phyloP scores from a whole-genome alignment of 2,113 vertebrate genomes.

The Athene cunicularia region DNA sequence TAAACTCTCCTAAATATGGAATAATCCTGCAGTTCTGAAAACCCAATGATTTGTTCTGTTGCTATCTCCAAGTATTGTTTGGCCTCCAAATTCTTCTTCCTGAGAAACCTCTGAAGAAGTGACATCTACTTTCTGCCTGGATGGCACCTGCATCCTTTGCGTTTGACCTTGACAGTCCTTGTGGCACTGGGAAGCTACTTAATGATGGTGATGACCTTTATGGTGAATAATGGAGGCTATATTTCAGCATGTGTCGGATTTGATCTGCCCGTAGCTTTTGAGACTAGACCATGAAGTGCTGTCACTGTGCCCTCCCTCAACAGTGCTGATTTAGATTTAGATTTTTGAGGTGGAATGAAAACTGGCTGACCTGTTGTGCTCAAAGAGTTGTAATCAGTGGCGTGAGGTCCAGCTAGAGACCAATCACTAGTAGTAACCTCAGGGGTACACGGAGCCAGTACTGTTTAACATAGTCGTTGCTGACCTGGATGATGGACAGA shows the following conservation, averaged over 20 bases:
- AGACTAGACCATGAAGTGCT: not conserved
- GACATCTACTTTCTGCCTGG: not conserved
- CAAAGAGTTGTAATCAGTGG: not conserved
- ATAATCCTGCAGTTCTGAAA: not conserved
- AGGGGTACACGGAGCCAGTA: not conserved
- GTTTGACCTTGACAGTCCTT: not conserved
- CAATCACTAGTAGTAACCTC: not conserved
- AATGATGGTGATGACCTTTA: not conserved
- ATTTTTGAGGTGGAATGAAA: not conserved
- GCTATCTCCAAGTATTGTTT: not conserved
- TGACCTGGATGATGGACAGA: not conserved
- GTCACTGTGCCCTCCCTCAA: not conserved
- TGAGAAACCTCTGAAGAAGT: not conserved
- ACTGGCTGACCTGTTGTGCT: not conserved
- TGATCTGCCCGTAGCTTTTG: not conserved
- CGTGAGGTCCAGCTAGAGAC: not conserved
- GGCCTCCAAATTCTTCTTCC: not conserved
- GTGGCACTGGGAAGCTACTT: not conserved
- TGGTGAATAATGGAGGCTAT: too few species aligned
- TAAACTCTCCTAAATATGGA: not conserved
- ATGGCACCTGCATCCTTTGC: not conserved
- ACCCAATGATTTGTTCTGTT: not conserved
- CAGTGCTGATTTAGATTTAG: not conserved
- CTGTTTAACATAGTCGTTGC: not conserved
- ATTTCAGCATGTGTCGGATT: not conserved